Conservation (phyloP, 2,797 vertebrate genomes). For the Gastrophryne carolinensis region DNA sequence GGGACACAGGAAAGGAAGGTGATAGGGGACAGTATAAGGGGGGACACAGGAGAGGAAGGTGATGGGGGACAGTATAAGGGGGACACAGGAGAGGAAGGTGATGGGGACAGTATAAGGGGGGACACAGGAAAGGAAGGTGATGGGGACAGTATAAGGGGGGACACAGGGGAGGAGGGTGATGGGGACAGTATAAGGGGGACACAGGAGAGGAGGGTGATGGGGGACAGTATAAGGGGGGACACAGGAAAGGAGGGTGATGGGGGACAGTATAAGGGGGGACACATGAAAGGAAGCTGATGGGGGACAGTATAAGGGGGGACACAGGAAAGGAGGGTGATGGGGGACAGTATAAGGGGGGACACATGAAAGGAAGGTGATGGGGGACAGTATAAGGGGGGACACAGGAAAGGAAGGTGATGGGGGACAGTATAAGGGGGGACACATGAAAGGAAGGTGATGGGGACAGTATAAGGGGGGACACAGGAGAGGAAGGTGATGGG, state of each 20-base stretch:
- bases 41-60: too few relatives aligned
- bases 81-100: too few relatives aligned
- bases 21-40: too few relatives aligned
- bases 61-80: too few relatives aligned
- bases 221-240: neutral
- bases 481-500: too few relatives aligned
- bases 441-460: neutral
- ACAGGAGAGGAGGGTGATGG: slow-evolving; percentile 12
- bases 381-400: neutral
- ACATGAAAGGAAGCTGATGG: slow-evolving; percentile 54
- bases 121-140: neutral
- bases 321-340: neutral
- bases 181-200: neutral
- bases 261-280: slow-evolving; percentile 50
- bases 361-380: too few relatives aligned
- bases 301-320: slow-evolving; percentile 54
- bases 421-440: accelerated
- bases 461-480: neutral
- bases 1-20: too few relatives aligned
- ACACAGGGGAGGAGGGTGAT: neutral
- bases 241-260: neutral
- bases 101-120: too few relatives aligned
- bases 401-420: neutral
- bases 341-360: too few relatives aligned
- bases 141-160: too few relatives aligned